Evolutionary conservation across 2,113 vertebrate species (phyloP).

Genomic region (Benthochromis sp.): DNA sequence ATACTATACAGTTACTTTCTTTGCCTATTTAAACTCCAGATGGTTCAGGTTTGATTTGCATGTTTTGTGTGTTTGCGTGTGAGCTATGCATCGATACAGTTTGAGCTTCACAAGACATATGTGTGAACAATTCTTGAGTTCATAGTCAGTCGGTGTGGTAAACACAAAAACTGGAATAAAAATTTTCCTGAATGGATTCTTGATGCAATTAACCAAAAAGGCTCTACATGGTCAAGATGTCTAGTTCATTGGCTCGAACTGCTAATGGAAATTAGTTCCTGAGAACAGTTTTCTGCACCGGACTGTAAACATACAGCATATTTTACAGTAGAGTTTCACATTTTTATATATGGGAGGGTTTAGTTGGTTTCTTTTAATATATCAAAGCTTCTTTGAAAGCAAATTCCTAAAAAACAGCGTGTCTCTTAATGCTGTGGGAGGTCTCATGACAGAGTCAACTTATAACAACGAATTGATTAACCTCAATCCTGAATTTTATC

Average conservation of each 20-base stretch:
- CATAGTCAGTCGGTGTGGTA: neutral
- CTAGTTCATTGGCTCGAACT: neutral
- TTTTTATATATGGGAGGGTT: neutral
- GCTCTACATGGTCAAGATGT: accelerated
- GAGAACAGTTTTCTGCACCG: neutral
- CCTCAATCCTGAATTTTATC: neutral
- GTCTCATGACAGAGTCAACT: neutral
- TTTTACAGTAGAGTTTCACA: neutral
- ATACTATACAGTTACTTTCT: neutral
- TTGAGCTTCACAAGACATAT: neutral
- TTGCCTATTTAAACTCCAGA: accelerated
- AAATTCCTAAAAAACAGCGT: neutral
- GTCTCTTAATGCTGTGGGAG: accelerated
- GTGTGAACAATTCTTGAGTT: neutral
- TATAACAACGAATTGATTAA: neutral
- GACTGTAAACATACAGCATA: accelerated
- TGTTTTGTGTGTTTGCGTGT: neutral
- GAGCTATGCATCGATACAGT: neutral
- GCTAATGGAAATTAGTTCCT: neutral
- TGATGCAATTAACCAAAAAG: neutral
- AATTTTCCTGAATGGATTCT: neutral
- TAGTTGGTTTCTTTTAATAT: neutral
- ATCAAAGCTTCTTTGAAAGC: neutral
- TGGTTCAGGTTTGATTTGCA: neutral
- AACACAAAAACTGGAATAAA: neutral